Conservation (phyloP, 2,797 vertebrate species). For the Sebastiscus albofasciatus region DNA sequence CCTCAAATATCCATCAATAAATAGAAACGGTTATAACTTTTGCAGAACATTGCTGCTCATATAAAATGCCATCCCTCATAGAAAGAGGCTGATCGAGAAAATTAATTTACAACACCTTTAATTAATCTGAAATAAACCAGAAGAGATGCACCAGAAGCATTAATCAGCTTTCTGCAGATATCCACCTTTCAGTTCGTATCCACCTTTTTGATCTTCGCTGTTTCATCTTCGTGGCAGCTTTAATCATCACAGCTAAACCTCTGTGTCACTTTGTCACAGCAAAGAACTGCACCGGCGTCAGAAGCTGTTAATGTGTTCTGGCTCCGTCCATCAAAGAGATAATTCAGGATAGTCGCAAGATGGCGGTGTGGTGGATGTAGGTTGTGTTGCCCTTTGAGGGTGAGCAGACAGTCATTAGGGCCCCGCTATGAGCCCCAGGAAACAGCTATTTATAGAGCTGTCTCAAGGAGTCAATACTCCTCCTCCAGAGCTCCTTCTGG, state of each 20-base stretch:
- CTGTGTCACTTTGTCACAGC: neutral
- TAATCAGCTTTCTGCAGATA: constrained; percentile 10
- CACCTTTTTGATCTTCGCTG: constrained; percentile 30
- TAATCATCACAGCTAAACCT: neutral
- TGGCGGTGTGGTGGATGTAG: constrained; percentile 20
- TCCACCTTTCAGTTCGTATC: neutral
- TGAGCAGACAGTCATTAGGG: constrained; percentile 56
- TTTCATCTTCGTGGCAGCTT: constrained; percentile 27
- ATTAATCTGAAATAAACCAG: neutral
- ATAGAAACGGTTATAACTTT: no score
- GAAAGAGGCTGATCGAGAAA: neutral
- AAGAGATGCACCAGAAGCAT: constrained; percentile 4
- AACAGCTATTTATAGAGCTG: constrained; percentile 69
- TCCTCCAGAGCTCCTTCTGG: neutral
- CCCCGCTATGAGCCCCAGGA: constrained; percentile 34
- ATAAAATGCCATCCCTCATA: accelerated
- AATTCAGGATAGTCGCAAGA: constrained; percentile 2
- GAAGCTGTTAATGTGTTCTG: constrained; percentile 1
- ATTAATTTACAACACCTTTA: neutral
- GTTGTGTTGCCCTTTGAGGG: constrained; percentile 49
- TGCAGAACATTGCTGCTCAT: neutral
- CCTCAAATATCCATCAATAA: no score
- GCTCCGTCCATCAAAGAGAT: constrained; percentile 31
- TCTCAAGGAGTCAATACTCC: constrained; percentile 48
- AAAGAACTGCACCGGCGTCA: neutral